phyloP scores from a whole-genome alignment of 2,888 invertebrate species.

The Epirrhoe tristata region DNA sequence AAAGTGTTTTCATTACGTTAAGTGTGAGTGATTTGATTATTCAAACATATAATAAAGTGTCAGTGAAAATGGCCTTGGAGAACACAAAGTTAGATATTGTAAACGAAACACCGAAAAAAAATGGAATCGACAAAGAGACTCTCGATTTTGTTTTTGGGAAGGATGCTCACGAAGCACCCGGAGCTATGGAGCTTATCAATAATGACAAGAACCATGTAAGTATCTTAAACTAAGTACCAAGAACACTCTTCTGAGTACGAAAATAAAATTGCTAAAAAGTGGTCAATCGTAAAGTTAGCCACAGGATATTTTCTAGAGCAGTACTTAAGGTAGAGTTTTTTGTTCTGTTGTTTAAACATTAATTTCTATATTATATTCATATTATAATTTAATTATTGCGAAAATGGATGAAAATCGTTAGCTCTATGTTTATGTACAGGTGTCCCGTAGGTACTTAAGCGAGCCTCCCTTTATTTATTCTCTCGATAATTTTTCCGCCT shows the following conservation, averaged over 20 bases:
- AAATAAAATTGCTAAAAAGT: not conserved
- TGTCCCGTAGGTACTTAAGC: no score
- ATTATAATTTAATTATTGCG: no score
- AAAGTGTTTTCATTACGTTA: conserved; percentile 8
- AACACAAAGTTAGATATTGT: conserved; percentile 52
- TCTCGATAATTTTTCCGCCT: no score
- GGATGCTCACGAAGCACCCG: conserved; percentile 43
- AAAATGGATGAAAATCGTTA: no score
- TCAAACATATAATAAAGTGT: conserved; percentile 3
- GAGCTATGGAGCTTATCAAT: conserved; percentile 39
- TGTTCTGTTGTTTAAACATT: no score
- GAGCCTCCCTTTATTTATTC: no score
- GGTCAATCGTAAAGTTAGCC: no score
- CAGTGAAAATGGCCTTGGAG: conserved; percentile 48
- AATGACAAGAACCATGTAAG: conserved; percentile 52
- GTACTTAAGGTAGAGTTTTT: no score
- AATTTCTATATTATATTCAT: no score
- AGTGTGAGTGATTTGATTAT: conserved; percentile 6
- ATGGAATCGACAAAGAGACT: conserved; percentile 54
- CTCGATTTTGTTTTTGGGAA: conserved; percentile 71
- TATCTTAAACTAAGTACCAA: not conserved
- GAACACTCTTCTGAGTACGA: not conserved
- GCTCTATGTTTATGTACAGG: no score
- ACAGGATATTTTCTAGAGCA: no score
- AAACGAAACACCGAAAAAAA: conserved; percentile 52